These are phyloP conservation scores for Platynereis dumerilii DNA, from an alignment of 2,888 invertebrate species.

Conservation along the genomic window DNA sequence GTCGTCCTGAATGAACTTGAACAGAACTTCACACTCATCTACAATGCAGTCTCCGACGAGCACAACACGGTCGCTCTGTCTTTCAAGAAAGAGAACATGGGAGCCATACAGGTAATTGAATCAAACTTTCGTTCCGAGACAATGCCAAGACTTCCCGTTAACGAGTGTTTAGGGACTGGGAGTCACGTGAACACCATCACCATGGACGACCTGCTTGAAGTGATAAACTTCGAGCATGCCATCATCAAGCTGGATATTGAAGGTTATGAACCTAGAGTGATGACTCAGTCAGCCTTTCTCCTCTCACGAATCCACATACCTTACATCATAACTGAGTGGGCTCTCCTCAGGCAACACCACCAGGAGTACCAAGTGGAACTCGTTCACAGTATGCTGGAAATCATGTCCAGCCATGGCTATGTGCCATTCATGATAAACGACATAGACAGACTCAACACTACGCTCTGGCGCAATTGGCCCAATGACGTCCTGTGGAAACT, in stretches of 20 bases:
- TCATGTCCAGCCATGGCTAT: constrained; percentile 16
- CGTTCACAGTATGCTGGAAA: constrained; percentile 16
- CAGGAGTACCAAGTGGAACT: constrained; percentile 15
- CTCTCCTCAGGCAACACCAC: constrained; percentile 1
- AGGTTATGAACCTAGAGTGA: constrained; percentile 20
- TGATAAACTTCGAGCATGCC: constrained; percentile 18
- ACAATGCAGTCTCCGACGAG: constrained; percentile 24
- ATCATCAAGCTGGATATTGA: constrained; percentile 30
- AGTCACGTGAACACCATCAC: constrained; percentile 18
- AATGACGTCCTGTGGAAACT: constrained; percentile 22
- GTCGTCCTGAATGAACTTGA: constrained; percentile 12
- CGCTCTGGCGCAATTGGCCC: constrained; percentile 14
- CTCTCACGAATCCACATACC: constrained; percentile 24
- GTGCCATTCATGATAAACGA: constrained; percentile 7
- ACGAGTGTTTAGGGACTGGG: constrained; percentile 10
- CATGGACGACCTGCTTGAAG: constrained; percentile 23
- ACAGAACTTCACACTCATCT: constrained; percentile 18
- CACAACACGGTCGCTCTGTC: constrained; percentile 13
- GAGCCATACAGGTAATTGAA: constrained; percentile 20
- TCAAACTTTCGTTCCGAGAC: constrained; percentile 9
- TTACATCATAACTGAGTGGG: constrained; percentile 26
- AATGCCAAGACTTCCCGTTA: neutral
- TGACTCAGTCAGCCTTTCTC: constrained; percentile 15
- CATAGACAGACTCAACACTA: constrained; percentile 2
- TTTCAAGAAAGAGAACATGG: constrained; percentile 22